Base-by-base conservation (phyloP, 1,140 invertebrate species). In the Heliconius nattereri region DNA sequence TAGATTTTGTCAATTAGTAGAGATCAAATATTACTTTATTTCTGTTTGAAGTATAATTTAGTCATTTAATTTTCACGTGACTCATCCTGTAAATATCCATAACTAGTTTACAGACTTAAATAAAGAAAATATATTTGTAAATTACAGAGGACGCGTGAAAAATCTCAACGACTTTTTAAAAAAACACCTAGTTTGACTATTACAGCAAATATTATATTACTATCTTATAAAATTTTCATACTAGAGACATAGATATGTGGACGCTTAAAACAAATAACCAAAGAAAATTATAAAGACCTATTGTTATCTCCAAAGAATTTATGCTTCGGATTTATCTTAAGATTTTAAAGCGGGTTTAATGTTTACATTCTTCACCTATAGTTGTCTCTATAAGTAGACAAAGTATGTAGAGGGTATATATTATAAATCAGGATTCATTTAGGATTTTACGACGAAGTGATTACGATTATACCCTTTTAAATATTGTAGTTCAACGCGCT, bases 401-500 rank as follows among this genome's bases (percentile, higher is more conserved):
- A 66, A 26, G 11, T 66, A 66, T 35, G 16, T 74, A 19, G 72
- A 70, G 73, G 19, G 40, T 20, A 78, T 72, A 73, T n/a, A n/a
- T n/a, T n/a, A 71, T 79, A 79, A 79, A 79, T 79, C 73, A 75
- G 78, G 52, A 75, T 37, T 37, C 29, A 74, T 75, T 79, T 71
- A 54, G 40, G 32, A 54, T 73, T 71, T 78, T 70, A 78, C 78
- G 23, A 75, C 11, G 60, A 73, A 74, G 71, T 74, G 71, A 78
- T 73, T 80, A 80, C 71, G 40, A 16, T 19, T 74, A 16, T 71
- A 80, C 71, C 23, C 29, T 16, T 11, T 20, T 60, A 81, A 49
- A 76, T 76, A 73, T 83, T 70, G 77, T 81, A 81, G 71, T 83
- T 76, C 73, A 79, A 71, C n/a, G 75, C 13, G 52, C 78, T 70